Conservation (phyloP, 1,140 invertebrate genomes). For the Zaprionus inermis region DNA sequence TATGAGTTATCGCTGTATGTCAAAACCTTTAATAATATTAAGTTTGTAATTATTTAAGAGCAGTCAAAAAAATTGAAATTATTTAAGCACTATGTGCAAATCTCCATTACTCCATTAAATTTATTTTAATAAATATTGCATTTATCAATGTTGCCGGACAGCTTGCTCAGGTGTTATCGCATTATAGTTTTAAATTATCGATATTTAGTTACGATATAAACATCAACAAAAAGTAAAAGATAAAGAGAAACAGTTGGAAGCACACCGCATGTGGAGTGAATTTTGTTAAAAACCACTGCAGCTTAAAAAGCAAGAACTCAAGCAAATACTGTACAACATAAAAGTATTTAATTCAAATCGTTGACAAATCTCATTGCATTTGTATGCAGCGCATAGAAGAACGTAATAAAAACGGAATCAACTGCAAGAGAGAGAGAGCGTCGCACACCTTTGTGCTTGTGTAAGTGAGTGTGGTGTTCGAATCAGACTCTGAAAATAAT, state of each 20-base stretch:
- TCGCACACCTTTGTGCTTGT: slow-evolving; percentile 5
- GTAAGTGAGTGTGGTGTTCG: slow-evolving; percentile 24
- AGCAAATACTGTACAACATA: not conserved
- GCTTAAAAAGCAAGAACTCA: not conserved
- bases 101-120: not conserved
- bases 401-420: slow-evolving; percentile 34
- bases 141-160: slow-evolving; percentile 2
- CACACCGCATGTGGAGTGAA: slow-evolving; percentile 11
- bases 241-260: slow-evolving; percentile 26
- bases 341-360: not conserved
- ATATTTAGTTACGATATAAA: slow-evolving; percentile 15
- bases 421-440: slow-evolving; percentile 38
- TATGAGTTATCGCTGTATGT: not conserved
- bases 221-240: slow-evolving; percentile 33
- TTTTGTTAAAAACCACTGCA: slow-evolving; percentile 9
- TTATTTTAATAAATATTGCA: not conserved
- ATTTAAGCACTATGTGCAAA: not conserved
- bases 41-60: not conserved
- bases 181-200: not conserved
- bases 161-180: not conserved
- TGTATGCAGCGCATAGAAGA: slow-evolving; percentile 28
- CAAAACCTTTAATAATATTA: not conserved
- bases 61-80: not conserved
- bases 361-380: slow-evolving; percentile 16
- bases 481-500: slow-evolving; percentile 62